Evolutionary conservation across 2,113 vertebrate genomes (phyloP).

Genomic region (Triplophysa dalaica): DNA sequence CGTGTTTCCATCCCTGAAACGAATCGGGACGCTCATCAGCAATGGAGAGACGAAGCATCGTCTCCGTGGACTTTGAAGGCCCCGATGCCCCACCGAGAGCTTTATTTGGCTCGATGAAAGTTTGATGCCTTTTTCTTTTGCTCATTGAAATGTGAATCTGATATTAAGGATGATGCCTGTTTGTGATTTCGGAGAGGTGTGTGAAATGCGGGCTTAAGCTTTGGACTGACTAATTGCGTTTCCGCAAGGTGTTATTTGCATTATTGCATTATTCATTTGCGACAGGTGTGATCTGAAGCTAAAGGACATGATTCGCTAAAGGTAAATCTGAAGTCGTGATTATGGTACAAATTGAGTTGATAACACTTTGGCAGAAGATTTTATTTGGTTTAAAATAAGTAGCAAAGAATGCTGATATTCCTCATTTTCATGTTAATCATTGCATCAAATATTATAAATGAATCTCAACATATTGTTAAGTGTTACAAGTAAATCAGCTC

Average conservation of each 20-base stretch:
- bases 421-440: no score
- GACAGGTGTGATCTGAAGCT: slow-evolving; percentile 21
- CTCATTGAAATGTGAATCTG: slow-evolving; percentile 20
- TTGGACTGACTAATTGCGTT: slow-evolving; percentile 8
- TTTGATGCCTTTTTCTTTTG: neutral
- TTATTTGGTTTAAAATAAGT: no score
- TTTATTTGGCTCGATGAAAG: slow-evolving; percentile 28
- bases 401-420: no score
- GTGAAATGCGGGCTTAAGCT: neutral
- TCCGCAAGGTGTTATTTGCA: neutral
- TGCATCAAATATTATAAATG: no score
- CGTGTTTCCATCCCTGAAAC: slow-evolving; percentile 13
- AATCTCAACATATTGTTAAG: no score
- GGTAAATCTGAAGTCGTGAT: neutral
- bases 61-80: slow-evolving; percentile 3
- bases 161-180: slow-evolving; percentile 17
- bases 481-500: no score
- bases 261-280: slow-evolving; percentile 35
- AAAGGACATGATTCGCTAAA: neutral
- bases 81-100: slow-evolving; percentile 8
- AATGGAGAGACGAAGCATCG: neutral
- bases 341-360: neutral
- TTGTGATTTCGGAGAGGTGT: slow-evolving; percentile 1
- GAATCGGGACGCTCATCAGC: slow-evolving; percentile 21
- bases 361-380: neutral